Evolutionary conservation across 2,113 vertebrate genomes (phyloP), one percentile per base, ranked within the genome.

Genomic region (Lepisosteus osseus): DNA sequence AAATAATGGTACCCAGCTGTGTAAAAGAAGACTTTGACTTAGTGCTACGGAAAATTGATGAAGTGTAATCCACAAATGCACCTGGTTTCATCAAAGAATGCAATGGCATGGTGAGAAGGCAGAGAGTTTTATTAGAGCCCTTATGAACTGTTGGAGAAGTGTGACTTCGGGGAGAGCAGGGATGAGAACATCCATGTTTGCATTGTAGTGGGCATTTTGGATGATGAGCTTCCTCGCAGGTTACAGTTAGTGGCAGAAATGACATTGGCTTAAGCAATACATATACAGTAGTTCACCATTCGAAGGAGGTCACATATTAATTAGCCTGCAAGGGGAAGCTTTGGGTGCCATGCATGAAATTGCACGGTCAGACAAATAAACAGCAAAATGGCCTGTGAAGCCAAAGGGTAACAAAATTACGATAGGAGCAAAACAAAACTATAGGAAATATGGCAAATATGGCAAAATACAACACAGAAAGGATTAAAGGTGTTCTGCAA

Each of bases 81-180:
- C 51, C 4, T 74, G 72, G 15, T 69, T 69, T 64, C n/a, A 72
- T 29, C 63, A 51, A 9, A 51, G 47, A 51, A 9, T 51, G 47
- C 47, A 51, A 51, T 6, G 9, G 9, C 47, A 1, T 9, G 47
- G 47, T 5, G 47, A 51, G 47, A 51, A 51, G 9, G 1, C 47
- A 51, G 47, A 51, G 9, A 2, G 5, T 51, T 51, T 6, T 9
- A 72, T 65, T 7, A 65, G 47, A 55, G 51, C 70, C 12, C 70
- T 75, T 29, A 62, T 14, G 73, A 74, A 9, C 54, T 78, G 6
- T 68, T 51, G 9, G 40, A 72, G 63, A 61, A 75, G 54, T 75
- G 67, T 72, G 67, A 66, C 7, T 70, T 74, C 6, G 65, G 61
- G 11, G 14, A 9, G n/a, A 41, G 43, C 41, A 75, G 54, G 65